Base-by-base conservation (phyloP, 1,140 invertebrate species). In the Cydia splendana region DNA sequence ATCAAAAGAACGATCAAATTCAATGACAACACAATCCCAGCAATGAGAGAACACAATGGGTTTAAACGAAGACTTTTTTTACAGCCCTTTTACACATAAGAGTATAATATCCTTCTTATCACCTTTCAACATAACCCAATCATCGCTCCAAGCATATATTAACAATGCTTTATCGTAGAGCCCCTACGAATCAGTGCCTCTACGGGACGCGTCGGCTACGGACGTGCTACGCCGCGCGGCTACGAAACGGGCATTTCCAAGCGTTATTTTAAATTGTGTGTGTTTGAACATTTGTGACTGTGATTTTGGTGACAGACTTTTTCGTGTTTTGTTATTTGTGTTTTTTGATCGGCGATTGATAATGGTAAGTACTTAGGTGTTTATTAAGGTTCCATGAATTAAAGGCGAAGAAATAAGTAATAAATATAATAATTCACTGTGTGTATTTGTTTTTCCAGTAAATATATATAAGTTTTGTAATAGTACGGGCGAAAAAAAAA, bases 1-100 rank as follows among this genome's bases (percentile, higher is more conserved):
- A 57, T 57, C 53, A 57, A 57, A 57, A 57, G 53, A 20, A 57
- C n/a, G 53, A 57, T 57, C n/a, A 57, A 57, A 57, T 57, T 57
- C 53, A n/a, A 57, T 9, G 53, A 9, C n/a, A 57, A 57, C 15
- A 57, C 20, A 57, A 57, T 57, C n/a, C n/a, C 6, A 57, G 7
- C 48, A 51, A 13, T 4, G 30, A 3, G 5, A 51, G 48, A 48
- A 15, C 48, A 51, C 15, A 13, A 51, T 42, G 45, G 12, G 0
- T 48, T 15, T 1, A 57, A 57, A 20, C 15, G 53, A 57, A 57
- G n/a, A n/a, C 53, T 48, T 15, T 15, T 48, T 57, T 57, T 57
- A 57, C 53, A 57, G 15, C 53, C 53, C 53, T 57, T 42, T 42
- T 13, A 18, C n/a, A 57, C 53, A 57, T 57, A 57, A n/a, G n/a